Base-by-base conservation (phyloP, 1,140 invertebrate genomes). In the Dinothrombium tinctorium region DNA sequence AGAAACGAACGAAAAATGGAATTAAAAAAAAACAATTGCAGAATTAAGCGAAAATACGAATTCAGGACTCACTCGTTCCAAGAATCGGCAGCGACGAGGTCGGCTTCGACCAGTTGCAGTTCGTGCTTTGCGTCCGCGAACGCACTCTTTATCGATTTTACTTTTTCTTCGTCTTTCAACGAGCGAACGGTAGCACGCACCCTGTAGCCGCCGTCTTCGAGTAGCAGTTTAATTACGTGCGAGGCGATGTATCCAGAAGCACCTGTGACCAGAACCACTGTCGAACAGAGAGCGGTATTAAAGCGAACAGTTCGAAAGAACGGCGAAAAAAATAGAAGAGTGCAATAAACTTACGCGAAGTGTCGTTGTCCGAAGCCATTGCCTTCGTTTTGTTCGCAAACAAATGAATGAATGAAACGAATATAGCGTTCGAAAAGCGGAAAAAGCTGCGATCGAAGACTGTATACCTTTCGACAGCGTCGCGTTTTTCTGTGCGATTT, bases 211-310 rank as follows among this genome's bases (percentile, higher is more conserved):
- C 33, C 33, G 19, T 55, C 49, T 42, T 63, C 56, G 33, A 65
- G 57, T 20, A 71, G 51, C 43, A 63, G 58, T 49, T 65, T 57
- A 19, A 67, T 58, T 25, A 68, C 59, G 47, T 69, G 66, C 15
- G 59, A 52, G 22, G 61, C 67, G 29, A 69, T 58, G 54, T 56
- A 69, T 17, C 68, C 69, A 6, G 63, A 58, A 4, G 63, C 67
- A 33, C 69, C 68, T 5, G 68, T 70, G 11, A 69, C 68, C 25
- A 70, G 51, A 28, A 70, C 63, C 20, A 36, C n/a, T n/a, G n/a
- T n/a, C n/a, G n/a, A n/a, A n/a, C n/a, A n/a, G n/a, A n/a, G n/a
- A n/a, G n/a, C n/a, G n/a, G n/a, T n/a, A n/a, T n/a, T n/a, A n/a
- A n/a, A n/a, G n/a, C n/a, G n/a, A n/a, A n/a, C n/a, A n/a, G n/a